Percentiles rank a stretch among this genome's conserved stretches.
phyloP scores from a whole-genome alignment of 2,797 vertebrate genomes.

The Neomorphus geoffroyi region DNA sequence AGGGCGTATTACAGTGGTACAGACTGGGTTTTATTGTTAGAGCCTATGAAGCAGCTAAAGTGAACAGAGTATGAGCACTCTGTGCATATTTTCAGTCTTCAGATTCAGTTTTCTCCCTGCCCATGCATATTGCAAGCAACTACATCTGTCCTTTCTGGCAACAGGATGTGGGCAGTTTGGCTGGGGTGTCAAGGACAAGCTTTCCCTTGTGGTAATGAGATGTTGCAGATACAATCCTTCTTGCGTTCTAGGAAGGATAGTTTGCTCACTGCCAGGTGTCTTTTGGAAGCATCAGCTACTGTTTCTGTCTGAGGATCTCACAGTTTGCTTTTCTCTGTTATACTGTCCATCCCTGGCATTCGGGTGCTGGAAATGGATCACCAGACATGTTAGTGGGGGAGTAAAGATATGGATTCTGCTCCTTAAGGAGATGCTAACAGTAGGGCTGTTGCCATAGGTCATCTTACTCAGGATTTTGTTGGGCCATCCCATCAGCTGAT shows the following conservation, averaged over 20 bases:
- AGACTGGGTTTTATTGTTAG: not conserved
- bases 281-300: not conserved
- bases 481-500: not conserved
- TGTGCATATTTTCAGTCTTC: not conserved
- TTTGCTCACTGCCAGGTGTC: not conserved
- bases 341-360: not conserved
- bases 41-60: not conserved
- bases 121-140: not conserved
- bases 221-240: not conserved
- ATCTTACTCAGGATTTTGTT: not conserved
- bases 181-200: not conserved
- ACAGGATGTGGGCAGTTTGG: not conserved
- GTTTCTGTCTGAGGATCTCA: not conserved
- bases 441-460: not conserved
- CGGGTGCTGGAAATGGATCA: not conserved
- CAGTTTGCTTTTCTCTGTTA: not conserved
- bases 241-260: not conserved
- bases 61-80: not conserved
- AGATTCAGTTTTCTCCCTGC: not conserved
- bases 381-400: not conserved
- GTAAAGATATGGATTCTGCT: not conserved
- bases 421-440: not conserved
- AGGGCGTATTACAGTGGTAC: not conserved
- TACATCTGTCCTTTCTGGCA: not conserved
- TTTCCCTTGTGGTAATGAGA: not conserved